A percentile compares a stretch with the other conserved stretches of the same genome.
Evolutionary conservation across 2,888 invertebrate species (phyloP).

Genomic region (Lasioglossum lativentre): DNA sequence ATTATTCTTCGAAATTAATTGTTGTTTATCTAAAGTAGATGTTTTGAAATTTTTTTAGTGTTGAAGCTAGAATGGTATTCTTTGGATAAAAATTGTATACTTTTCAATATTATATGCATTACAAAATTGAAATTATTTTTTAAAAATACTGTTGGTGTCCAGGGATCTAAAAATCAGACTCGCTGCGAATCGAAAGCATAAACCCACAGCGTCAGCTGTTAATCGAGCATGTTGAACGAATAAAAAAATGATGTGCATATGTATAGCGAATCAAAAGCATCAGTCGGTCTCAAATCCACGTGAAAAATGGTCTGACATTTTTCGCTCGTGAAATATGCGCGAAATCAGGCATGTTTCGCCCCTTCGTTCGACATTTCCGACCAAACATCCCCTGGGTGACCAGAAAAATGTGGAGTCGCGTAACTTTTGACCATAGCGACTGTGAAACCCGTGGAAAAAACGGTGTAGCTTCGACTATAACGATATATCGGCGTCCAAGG

Average conservation of each 20-base stretch:
- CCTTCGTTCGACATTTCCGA: constrained; percentile 31
- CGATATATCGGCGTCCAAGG: constrained; percentile 71
- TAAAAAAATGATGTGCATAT: background rate
- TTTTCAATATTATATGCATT: no score
- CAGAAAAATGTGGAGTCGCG: background rate
- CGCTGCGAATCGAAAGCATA: background rate
- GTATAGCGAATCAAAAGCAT: background rate
- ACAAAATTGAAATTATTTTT: no score
- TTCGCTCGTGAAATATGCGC: constrained; percentile 38
- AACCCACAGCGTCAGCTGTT: background rate
- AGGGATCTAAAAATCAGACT: background rate
- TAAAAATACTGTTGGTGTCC: background rate
- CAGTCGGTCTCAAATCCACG: background rate
- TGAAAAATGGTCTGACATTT: constrained; percentile 2
- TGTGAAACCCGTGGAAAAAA: constrained; percentile 6
- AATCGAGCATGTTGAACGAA: background rate
- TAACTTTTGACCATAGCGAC: background rate
- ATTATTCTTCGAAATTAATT: no score
- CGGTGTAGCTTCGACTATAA: constrained; percentile 37
- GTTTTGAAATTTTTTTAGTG: no score
- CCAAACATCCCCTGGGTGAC: constrained; percentile 31
- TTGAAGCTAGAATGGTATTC: no score
- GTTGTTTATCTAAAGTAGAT: no score
- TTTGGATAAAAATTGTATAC: no score
- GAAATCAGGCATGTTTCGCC: constrained; percentile 50